Evolutionary conservation across 2,888 invertebrate genomes (phyloP).

Genomic region (Drosophila prostipennis): DNA sequence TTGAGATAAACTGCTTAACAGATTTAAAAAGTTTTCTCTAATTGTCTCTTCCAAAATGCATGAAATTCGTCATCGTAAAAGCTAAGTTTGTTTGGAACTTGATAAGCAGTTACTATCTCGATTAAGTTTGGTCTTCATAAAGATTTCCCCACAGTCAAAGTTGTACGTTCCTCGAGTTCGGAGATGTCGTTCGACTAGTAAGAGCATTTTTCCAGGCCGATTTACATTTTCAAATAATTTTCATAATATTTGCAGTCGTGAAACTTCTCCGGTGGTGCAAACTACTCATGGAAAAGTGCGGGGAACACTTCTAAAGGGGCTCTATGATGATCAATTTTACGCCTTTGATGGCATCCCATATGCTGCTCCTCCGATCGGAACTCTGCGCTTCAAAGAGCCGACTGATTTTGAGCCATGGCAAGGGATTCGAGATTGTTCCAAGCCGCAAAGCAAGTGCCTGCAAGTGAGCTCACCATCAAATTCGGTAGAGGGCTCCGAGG

Average conservation of each 20-base stretch:
- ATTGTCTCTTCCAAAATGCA: neutral
- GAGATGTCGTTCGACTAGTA: slow-evolving; percentile 54
- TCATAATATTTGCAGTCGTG: slow-evolving; percentile 22
- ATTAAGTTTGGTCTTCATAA: neutral
- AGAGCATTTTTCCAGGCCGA: neutral
- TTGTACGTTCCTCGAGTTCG: neutral
- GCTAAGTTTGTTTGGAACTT: neutral
- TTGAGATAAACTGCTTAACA: no score
- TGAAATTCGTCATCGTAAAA: neutral
- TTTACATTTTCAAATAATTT: neutral
- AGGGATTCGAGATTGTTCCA: slow-evolving; percentile 66
- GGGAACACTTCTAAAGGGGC: slow-evolving; percentile 61
- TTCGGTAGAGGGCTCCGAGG: slow-evolving; percentile 72
- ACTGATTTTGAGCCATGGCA: slow-evolving; percentile 82
- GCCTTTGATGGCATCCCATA: slow-evolving; percentile 79
- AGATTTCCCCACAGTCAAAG: neutral
- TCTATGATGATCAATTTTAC: slow-evolving; percentile 72
- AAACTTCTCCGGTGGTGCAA: slow-evolving; percentile 54
- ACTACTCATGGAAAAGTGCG: slow-evolving; percentile 75
- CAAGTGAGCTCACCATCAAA: slow-evolving; percentile 62
- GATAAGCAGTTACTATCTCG: slow-evolving; percentile 22
- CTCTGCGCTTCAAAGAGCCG: slow-evolving; percentile 78
- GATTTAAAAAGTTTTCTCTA: no score
- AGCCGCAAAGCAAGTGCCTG: slow-evolving; percentile 56
- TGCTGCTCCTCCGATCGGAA: slow-evolving; percentile 69